Evolutionary conservation across 2,888 invertebrate genomes (phyloP), one percentile per base, ranked within the genome.

Genomic region (Elegia similella): DNA sequence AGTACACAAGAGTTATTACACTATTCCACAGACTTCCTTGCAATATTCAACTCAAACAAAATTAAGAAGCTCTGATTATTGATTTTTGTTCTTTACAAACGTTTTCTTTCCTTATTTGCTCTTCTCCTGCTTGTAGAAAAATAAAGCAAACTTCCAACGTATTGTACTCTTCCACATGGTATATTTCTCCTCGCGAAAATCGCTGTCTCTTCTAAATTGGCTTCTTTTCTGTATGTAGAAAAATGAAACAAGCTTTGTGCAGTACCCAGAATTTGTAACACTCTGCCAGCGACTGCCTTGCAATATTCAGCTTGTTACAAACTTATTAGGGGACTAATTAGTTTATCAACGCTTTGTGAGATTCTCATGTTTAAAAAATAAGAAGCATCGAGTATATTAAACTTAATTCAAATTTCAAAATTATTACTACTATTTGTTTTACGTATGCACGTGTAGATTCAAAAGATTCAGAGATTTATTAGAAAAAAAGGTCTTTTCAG

Each of bases 301-400:
- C 50, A 32, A 15, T 32, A 34, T 50, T 34, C 16, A 16, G 34
- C 34, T 34, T 34, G 32, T 34, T 34, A 34, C 12, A 50, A 32
- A 50, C 34, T 50, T 50, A 50, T 17, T 50, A 34, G 16, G 50
- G 34, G 38, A 34, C 34, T 50, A 50, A 50, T 50, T 50, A 38
- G 34, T 50, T 32, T 50, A 50, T 50, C 17, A 50, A 50, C 12
- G 38, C 50, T 50, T 38, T 38, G 34, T 16, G 17, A 50, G 29
- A 23, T 12, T 50, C 50, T 15, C 38, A 34, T 38, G 50, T 15
- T 50, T 50, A 16, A 16, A 50, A 50, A 50, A 38, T 50, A 34
- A 50, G 34, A 7, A 50, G 34, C 50, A 12, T 12, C 12, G n/a
- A 8, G 38, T 38, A n/a, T n/a, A n/a, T n/a, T n/a, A n/a, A n/a